Evolutionary conservation across 2,113 vertebrate species (phyloP).

Genomic region (Haplochromis burtoni): DNA sequence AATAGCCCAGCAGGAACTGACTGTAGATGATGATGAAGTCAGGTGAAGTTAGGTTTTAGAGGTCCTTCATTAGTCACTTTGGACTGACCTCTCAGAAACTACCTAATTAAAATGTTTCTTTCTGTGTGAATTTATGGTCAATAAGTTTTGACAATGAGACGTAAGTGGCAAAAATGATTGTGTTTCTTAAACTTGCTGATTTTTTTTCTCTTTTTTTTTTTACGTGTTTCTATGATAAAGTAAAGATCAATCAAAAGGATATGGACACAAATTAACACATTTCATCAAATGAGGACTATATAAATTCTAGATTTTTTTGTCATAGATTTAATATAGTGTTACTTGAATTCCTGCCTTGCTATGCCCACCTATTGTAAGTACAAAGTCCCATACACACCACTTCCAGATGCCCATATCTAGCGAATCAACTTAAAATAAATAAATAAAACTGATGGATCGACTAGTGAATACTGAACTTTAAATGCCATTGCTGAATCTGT

Average conservation of each 20-base stretch:
- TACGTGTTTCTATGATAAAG: neutral
- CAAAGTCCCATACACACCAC: neutral
- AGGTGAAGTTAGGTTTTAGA: neutral
- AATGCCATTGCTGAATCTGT: constrained; percentile 42
- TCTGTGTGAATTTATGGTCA: neutral
- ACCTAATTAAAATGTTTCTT: neutral
- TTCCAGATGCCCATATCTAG: neutral
- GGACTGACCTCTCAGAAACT: neutral
- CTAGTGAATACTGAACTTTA: constrained; percentile 47
- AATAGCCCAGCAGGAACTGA: neutral
- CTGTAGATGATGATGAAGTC: neutral
- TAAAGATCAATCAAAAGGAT: neutral
- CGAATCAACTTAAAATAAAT: constrained; percentile 3
- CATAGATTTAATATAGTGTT: neutral
- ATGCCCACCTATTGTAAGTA: neutral
- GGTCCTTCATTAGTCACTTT: neutral
- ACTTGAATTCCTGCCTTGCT: neutral
- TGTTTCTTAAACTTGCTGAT: neutral
- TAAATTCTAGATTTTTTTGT: neutral
- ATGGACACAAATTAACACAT: neutral
- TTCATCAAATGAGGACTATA: neutral
- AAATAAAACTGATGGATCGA: neutral
- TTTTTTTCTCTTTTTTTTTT: accelerated
- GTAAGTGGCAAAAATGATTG: neutral
- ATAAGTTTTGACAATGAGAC: neutral